phyloP scores from a whole-genome alignment of 2,113 vertebrate species.

The Pionites leucogaster region DNA sequence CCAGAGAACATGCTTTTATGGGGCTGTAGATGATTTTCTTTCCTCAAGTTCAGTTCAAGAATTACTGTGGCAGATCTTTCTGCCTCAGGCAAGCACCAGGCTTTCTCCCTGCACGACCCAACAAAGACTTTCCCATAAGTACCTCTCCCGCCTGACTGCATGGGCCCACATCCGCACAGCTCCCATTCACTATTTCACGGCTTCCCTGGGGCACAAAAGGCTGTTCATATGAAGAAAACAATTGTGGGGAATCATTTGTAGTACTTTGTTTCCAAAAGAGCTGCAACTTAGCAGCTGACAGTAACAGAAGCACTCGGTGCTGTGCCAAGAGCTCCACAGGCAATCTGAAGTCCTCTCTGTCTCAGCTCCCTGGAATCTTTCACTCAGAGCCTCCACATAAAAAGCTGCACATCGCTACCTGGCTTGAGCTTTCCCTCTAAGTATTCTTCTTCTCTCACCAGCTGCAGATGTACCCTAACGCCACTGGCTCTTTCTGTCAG shows the following conservation, averaged over 20 bases:
- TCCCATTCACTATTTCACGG: background rate
- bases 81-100: background rate
- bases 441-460: background rate
- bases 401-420: background rate
- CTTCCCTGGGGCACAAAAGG: background rate
- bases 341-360: background rate
- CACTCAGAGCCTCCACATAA: background rate
- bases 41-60: background rate
- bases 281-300: slow-evolving; percentile 2
- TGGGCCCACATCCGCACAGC: background rate
- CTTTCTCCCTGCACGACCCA: background rate
- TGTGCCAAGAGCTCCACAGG: background rate
- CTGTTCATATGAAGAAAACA: background rate
- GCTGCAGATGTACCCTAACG: background rate
- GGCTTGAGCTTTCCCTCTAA: background rate
- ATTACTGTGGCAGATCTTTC: background rate
- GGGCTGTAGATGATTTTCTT: background rate
- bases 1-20: background rate
- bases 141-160: background rate
- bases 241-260: background rate
- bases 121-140: background rate
- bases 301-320: background rate
- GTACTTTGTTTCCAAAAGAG: slow-evolving; percentile 15
- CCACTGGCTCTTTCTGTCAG: background rate
- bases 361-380: background rate